Evolutionary conservation across 1,140 invertebrate genomes (phyloP).

Genomic region (Drosophila fuyamai): DNA sequence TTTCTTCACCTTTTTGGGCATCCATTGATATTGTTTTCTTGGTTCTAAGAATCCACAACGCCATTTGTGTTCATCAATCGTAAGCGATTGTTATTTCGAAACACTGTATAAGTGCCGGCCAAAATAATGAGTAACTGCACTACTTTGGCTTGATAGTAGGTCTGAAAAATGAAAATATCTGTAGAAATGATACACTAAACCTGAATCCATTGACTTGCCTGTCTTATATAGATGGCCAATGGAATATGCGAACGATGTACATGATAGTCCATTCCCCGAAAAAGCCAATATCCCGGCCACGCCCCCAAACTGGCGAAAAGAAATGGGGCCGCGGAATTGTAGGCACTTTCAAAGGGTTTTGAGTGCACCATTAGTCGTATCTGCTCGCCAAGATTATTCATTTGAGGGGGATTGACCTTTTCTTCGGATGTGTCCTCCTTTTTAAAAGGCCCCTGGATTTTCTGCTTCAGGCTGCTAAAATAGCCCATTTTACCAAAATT

Average conservation of each 20-base stretch:
- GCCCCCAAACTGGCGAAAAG: conserved; percentile 60
- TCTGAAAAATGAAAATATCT: conserved; percentile 30
- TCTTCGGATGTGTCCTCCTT: neutral
- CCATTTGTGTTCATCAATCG: conserved; percentile 2
- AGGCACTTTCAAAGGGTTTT: conserved; percentile 37
- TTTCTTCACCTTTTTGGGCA: too few species aligned
- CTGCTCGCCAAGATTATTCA: conserved; percentile 63
- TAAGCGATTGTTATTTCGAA: conserved; percentile 26
- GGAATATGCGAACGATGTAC: conserved; percentile 55
- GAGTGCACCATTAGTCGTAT: conserved; percentile 58
- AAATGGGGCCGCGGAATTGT: conserved; percentile 54
- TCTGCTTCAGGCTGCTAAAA: conserved; percentile 3
- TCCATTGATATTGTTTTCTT: neutral
- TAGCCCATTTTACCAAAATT: conserved; percentile 8
- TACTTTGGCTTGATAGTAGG: conserved; percentile 73
- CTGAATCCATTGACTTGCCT: conserved; percentile 23
- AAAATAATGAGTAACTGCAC: conserved; percentile 67
- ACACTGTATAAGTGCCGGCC: conserved; percentile 48
- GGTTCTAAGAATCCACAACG: neutral
- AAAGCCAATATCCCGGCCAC: conserved; percentile 74
- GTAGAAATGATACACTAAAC: neutral
- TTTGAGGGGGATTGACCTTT: neutral
- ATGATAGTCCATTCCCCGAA: conserved; percentile 68
- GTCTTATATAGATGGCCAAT: conserved; percentile 65
- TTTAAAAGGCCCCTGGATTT: too few species aligned